phyloP scores from a whole-genome alignment of 2,113 vertebrate genomes.

The Dipodomys ordii region DNA sequence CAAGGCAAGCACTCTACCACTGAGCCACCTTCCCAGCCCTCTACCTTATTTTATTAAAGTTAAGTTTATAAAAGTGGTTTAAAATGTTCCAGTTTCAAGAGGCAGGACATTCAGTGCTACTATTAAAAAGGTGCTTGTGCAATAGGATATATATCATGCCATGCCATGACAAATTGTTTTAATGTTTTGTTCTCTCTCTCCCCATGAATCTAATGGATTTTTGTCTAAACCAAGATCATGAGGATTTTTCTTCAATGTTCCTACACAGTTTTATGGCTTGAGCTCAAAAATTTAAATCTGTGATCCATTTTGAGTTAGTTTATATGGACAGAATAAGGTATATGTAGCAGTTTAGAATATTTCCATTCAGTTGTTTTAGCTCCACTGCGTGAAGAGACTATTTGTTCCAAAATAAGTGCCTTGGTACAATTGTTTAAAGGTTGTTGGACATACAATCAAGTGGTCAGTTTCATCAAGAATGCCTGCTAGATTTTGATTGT shows the following conservation, averaged over 20 bases:
- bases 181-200: no score
- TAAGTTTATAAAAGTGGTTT: neutral
- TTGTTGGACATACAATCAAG: neutral
- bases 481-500: neutral
- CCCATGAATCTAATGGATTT: neutral
- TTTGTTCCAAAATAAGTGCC: neutral
- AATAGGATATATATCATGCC: neutral
- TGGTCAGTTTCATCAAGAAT: neutral
- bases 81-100: neutral
- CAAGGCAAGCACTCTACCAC: no score
- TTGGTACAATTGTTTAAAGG: neutral
- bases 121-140: neutral
- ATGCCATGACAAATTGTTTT: no score
- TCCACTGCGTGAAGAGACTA: neutral
- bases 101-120: neutral
- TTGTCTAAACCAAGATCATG: neutral
- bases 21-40: no score
- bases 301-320: neutral
- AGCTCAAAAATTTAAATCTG: constrained; percentile 5
- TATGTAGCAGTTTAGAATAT: neutral
- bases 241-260: neutral
- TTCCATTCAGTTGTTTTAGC: neutral
- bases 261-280: neutral
- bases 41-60: neutral
- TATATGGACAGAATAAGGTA: neutral